These are phyloP conservation scores for Calameuta filiformis DNA, from an alignment of 2,888 invertebrate species.

Conservation along the genomic window DNA sequence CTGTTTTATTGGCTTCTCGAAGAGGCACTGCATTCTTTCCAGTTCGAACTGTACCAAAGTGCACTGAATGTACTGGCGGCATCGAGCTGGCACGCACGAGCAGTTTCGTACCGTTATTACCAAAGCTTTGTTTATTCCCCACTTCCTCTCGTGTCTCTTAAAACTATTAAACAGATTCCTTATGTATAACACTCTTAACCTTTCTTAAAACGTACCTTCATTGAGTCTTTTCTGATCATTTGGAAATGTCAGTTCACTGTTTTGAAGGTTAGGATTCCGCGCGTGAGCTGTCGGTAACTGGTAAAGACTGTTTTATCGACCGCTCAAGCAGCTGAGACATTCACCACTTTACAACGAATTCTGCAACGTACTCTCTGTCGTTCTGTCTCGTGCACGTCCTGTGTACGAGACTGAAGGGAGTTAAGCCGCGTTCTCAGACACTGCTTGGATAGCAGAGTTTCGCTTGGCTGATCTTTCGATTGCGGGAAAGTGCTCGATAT, in stretches of 20 bases:
- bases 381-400: not conserved
- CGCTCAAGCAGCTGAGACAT: not conserved
- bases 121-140: not conserved
- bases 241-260: not conserved
- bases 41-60: conserved; percentile 33
- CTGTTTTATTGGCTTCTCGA: conserved; percentile 27
- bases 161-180: too few species aligned
- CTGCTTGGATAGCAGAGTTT: not conserved
- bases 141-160: not conserved
- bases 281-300: not conserved
- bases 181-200: too few species aligned
- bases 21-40: conserved; percentile 29
- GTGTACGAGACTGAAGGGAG: not conserved
- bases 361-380: not conserved
- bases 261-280: not conserved
- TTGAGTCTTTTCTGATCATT: not conserved
- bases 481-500: not conserved
- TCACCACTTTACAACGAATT: not conserved
- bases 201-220: not conserved
- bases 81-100: not conserved
- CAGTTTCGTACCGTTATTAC: not conserved
- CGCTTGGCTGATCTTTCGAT: not conserved
- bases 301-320: not conserved
- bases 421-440: not conserved
- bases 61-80: conserved; percentile 10